Percentiles rank a stretch among this genome's conserved stretches.
These are phyloP conservation scores for Glyphotaelius pellucidus DNA, from an alignment of 2,888 invertebrate genomes.

Conservation along the genomic window DNA sequence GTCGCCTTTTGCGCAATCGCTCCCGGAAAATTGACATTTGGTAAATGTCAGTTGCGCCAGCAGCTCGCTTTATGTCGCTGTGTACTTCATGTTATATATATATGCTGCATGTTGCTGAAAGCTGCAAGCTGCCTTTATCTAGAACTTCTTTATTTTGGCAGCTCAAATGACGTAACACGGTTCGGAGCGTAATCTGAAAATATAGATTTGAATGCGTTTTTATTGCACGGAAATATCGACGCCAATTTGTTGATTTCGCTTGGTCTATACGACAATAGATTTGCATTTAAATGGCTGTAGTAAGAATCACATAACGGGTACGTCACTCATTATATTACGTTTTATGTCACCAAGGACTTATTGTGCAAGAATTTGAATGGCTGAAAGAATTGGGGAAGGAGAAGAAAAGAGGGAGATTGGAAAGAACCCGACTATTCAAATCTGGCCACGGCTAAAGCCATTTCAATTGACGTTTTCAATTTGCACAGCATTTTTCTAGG, in stretches of 20 bases:
- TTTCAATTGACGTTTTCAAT: no score
- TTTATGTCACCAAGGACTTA: no score
- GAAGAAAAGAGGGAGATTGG: no score
- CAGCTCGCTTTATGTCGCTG: not conserved
- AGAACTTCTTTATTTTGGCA: not conserved
- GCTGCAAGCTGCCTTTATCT: not conserved
- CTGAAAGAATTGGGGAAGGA: no score
- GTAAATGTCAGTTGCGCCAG: constrained; percentile 15
- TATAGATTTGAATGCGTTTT: not conserved
- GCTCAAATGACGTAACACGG: no score
- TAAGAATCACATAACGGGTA: no score
- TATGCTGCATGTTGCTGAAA: not conserved
- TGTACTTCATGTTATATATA: not conserved
- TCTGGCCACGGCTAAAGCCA: no score
- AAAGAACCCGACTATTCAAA: no score
- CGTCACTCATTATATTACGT: no score
- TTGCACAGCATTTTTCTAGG: no score
- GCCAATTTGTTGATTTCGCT: not conserved
- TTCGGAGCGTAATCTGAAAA: not conserved
- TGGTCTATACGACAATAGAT: not conserved
- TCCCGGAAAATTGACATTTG: constrained; percentile 37
- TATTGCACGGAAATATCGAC: not conserved
- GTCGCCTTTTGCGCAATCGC: constrained; percentile 23
- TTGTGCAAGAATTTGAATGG: no score
- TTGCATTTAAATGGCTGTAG: not conserved